Conservation (phyloP, 2,888 invertebrate genomes). For the Zygogramma bicolorata region DNA sequence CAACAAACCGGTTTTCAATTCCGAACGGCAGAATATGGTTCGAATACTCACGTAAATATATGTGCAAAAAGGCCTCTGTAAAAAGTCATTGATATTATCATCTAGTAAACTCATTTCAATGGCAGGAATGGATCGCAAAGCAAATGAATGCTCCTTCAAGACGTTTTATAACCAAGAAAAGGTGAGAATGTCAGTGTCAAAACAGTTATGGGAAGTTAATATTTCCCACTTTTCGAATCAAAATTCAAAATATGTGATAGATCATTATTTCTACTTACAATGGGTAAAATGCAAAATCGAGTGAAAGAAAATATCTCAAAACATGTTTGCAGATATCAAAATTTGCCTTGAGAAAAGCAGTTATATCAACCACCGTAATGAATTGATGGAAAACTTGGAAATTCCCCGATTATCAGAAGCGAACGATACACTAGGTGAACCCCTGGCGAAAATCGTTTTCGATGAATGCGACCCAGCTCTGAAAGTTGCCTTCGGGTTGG, state of each 20-base stretch:
- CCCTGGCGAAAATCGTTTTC: slow-evolving; percentile 61
- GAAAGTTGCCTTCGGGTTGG: slow-evolving; percentile 57
- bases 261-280: not conserved
- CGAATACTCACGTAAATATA: too few species aligned
- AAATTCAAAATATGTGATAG: not conserved
- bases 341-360: slow-evolving; percentile 37
- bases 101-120: too few species aligned
- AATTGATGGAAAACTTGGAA: slow-evolving; percentile 40
- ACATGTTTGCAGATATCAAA: slow-evolving; percentile 20
- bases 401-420: slow-evolving; percentile 63
- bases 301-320: too few species aligned
- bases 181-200: slow-evolving; percentile 1
- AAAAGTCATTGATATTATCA: too few species aligned
- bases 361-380: slow-evolving; percentile 33
- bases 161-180: too few species aligned
- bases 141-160: too few species aligned
- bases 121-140: too few species aligned
- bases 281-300: not conserved
- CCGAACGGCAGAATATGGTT: too few species aligned
- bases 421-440: slow-evolving; percentile 57
- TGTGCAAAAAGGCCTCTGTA: too few species aligned
- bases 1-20: too few species aligned
- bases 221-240: not conserved
- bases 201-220: not conserved
- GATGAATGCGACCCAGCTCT: slow-evolving; percentile 56